Percentiles rank a stretch among this genome's conserved stretches.
Evolutionary conservation across 2,888 invertebrate genomes (phyloP).

Genomic region (Leucania comma): DNA sequence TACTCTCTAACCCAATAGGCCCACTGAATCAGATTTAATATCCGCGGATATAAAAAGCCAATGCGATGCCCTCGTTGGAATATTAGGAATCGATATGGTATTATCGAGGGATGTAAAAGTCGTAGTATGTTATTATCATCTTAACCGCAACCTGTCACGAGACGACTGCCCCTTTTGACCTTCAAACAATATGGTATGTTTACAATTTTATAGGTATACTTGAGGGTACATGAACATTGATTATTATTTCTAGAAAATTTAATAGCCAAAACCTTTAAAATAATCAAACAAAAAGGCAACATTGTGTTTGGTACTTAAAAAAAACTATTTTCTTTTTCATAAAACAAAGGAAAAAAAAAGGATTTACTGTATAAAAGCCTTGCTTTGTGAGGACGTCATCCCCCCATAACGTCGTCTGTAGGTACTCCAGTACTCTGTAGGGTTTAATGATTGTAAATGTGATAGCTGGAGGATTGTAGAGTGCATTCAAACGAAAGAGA

Average conservation of each 20-base stretch:
- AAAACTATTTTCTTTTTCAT: neutral
- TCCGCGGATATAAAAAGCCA: conserved; percentile 53
- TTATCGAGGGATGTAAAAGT: conserved; percentile 63
- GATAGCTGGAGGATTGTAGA: conserved; percentile 66
- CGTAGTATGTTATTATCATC: conserved; percentile 67
- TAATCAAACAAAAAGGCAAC: neutral
- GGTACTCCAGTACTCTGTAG: conserved; percentile 32
- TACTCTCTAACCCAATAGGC: conserved; percentile 50
- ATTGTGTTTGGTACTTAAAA: too few species aligned
- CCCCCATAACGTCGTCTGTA: conserved; percentile 10
- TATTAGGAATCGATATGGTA: conserved; percentile 64
- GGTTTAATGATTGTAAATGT: conserved; percentile 67
- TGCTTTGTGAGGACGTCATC: conserved; percentile 9
- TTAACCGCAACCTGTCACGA: conserved; percentile 67
- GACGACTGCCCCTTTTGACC: conserved; percentile 25
- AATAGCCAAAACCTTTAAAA: neutral
- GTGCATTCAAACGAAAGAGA: conserved; percentile 71
- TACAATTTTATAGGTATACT: neutral
- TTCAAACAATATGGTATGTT: conserved; percentile 23
- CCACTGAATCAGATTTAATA: conserved; percentile 62
- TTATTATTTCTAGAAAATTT: neutral
- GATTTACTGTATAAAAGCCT: conserved; percentile 19
- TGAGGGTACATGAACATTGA: neutral
- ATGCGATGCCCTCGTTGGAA: conserved; percentile 57
- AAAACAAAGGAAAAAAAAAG: neutral